Base-by-base conservation (phyloP, 1,140 invertebrate genomes). In the Solenopsis invicta region DNA sequence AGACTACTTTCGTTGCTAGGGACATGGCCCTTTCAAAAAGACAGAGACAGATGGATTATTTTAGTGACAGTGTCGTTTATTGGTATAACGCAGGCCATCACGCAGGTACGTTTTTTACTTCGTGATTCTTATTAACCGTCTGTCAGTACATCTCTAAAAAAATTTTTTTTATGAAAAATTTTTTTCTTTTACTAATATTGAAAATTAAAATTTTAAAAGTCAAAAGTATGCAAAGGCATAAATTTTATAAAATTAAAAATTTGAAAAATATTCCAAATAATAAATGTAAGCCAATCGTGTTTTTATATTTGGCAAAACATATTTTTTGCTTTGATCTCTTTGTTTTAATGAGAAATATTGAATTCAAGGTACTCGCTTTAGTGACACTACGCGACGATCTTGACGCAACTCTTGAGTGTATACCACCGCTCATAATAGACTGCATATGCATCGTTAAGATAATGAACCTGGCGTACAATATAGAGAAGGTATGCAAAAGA, bases 341-440 rank as follows among this genome's bases (percentile, higher is more conserved):
- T n/a, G 45, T 59, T 5, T 29, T 4, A 12, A 13, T 4, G n/a
- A 4, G 12, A 69, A 69, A 48, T 18, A 21, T 69, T 24, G 54
- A 4, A 37, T 84, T 50, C n/a, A 84, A 84, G 69, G n/a, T 67
- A 50, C 41, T 84, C 10, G 80, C 80, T n/a, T 48, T 84, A 21
- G 13, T 62, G 24, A 84, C 80, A 13, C 61, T 84, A 61, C 37
- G 13, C 13, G 29, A 2, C 18, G 69, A 84, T 18, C 0, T 75
- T 16, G 41, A 50, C 8, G 80, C 41, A 18, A 61, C 4, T 13
- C 13, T 84, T 9, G 80, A 84, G 21, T 84, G 69, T 50, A 37
- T 61, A 75, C 80, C 69, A 61, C n/a, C 80, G 3, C 80, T 84
- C 5, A 61, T 75, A 50, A 1, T 75, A 62, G 41, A 84, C 8